Evolutionary conservation across 2,113 vertebrate genomes (phyloP).

Genomic region (Cynopterus brachyotis): DNA sequence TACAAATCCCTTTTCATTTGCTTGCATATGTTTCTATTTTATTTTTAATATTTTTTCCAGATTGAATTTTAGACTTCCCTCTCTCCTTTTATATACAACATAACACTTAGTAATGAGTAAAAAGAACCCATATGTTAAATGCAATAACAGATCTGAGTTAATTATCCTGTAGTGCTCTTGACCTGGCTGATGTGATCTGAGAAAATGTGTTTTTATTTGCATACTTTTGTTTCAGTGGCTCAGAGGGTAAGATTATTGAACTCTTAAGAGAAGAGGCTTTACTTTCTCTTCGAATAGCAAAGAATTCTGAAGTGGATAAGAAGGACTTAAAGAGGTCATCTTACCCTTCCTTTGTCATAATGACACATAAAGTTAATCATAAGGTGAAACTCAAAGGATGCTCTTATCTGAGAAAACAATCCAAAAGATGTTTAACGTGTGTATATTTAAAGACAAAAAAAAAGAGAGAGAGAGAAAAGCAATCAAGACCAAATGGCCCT

Average conservation of each 20-base stretch:
- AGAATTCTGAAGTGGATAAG: background rate
- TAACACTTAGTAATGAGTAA: slow-evolving; percentile 8
- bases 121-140: background rate
- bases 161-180: background rate
- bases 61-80: background rate
- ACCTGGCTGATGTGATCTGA: background rate
- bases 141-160: background rate
- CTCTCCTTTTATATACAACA: background rate
- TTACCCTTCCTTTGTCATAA: background rate
- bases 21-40: slow-evolving; percentile 53
- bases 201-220: background rate
- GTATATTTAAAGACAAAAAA: background rate
- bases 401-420: background rate
- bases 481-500: background rate
- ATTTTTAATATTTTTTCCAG: slow-evolving; percentile 56
- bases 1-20: slow-evolving; percentile 14
- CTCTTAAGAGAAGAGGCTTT: background rate
- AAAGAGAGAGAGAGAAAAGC: background rate
- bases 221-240: background rate
- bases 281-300: background rate
- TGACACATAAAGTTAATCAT: background rate
- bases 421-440: background rate
- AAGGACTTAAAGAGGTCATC: background rate
- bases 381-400: background rate
- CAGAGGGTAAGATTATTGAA: background rate